Evolutionary conservation across 1,140 invertebrate genomes (phyloP).

Genomic region (Megathymus violae): DNA sequence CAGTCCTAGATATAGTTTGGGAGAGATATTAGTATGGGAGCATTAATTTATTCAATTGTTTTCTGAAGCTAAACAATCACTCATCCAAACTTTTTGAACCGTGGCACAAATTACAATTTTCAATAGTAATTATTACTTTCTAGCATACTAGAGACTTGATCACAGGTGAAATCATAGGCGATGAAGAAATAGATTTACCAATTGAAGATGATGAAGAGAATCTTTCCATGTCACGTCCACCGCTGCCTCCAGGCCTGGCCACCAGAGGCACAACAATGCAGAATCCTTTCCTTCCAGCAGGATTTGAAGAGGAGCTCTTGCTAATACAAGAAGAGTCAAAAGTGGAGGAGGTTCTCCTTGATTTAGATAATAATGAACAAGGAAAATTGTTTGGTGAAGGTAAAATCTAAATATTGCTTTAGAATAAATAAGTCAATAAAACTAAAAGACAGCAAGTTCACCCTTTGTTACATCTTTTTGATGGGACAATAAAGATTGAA

Average conservation of each 20-base stretch:
- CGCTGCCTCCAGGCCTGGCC: conserved; percentile 70
- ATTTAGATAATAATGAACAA: conserved; percentile 63
- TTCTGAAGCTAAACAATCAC: too few species aligned
- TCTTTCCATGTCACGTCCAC: conserved; percentile 76
- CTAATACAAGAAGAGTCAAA: conserved; percentile 58
- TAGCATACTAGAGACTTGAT: conserved; percentile 69
- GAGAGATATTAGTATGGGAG: too few species aligned
- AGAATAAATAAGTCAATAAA: too few species aligned
- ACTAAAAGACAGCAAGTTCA: too few species aligned
- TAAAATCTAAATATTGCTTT: too few species aligned
- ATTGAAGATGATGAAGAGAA: conserved; percentile 73
- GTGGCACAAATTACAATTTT: not conserved
- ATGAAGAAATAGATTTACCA: conserved; percentile 70
- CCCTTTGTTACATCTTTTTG: too few species aligned
- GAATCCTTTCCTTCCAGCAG: conserved; percentile 78
- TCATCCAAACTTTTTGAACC: conserved; percentile 1
- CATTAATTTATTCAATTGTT: too few species aligned
- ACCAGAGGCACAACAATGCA: conserved; percentile 74
- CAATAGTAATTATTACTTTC: not conserved
- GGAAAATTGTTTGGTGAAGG: conserved; percentile 81
- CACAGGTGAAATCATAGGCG: conserved; percentile 70
- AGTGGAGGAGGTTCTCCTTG: conserved; percentile 51
- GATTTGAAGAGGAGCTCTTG: conserved; percentile 75
- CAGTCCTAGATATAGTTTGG: too few species aligned
- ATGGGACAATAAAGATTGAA: too few species aligned